phyloP scores from a whole-genome alignment of 2,797 vertebrate species.

The Poeciliopsis gracilis region DNA sequence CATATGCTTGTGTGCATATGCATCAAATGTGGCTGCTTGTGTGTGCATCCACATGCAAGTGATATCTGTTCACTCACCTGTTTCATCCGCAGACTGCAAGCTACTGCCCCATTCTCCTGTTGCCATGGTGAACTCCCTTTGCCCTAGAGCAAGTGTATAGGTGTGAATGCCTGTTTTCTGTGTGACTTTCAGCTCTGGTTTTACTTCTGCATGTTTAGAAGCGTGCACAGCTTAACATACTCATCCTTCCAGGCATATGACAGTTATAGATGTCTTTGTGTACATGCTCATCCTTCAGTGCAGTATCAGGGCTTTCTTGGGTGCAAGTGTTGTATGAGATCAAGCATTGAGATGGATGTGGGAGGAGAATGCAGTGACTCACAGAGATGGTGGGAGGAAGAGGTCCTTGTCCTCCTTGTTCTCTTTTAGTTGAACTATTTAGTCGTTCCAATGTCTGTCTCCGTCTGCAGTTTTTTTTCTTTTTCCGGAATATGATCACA shows the following conservation, averaged over 20 bases:
- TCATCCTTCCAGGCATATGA: background rate
- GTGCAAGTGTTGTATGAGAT: constrained; percentile 34
- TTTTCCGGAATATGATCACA: background rate
- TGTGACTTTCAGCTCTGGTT: constrained; percentile 40
- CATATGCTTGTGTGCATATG: constrained; percentile 5
- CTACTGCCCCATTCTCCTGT: constrained; percentile 68
- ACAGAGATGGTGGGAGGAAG: constrained; percentile 52
- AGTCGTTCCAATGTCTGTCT: constrained; percentile 23
- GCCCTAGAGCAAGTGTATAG: constrained; percentile 55
- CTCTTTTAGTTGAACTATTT: constrained; percentile 37
- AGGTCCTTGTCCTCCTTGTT: constrained; percentile 40
- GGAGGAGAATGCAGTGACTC: constrained; percentile 66
- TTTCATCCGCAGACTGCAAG: constrained; percentile 55
- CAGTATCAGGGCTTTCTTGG: constrained; percentile 16
- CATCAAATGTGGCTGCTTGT: background rate
- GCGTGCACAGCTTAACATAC: background rate
- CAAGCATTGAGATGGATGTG: constrained; percentile 44
- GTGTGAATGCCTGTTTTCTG: constrained; percentile 35
- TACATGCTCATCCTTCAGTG: background rate
- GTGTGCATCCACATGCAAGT: background rate
- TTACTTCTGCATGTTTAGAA: background rate
- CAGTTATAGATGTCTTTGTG: background rate
- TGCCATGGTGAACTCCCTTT: constrained; percentile 76
- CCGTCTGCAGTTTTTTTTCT: background rate
- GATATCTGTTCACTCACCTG: constrained; percentile 45